Percentiles rank a stretch among this genome's conserved stretches.
These are phyloP conservation scores for Tychaedon coryphoeus DNA, from an alignment of 2,113 vertebrate genomes.

Conservation along the genomic window DNA sequence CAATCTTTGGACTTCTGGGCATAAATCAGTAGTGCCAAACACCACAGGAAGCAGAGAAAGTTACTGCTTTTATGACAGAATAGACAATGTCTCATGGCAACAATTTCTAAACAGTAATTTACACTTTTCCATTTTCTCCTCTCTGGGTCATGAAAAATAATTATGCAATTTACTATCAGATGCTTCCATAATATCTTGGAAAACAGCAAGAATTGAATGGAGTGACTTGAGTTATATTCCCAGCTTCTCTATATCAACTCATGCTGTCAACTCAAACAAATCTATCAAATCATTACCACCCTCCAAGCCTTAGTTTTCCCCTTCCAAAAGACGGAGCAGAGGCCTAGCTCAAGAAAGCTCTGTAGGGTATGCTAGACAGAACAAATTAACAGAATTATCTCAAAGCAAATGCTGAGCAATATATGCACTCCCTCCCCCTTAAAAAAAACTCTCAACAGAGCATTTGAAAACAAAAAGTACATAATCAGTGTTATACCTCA, in stretches of 20 bases:
- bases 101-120: constrained; percentile 32
- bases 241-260: constrained; percentile 34
- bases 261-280: constrained; percentile 18
- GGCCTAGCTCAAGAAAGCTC: background rate
- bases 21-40: constrained; percentile 44
- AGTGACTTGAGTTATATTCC: constrained; percentile 14
- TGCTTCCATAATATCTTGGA: background rate
- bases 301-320: background rate
- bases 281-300: background rate
- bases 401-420: background rate
- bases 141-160: constrained; percentile 39
- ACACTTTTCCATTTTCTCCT: constrained; percentile 22
- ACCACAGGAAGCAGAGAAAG: background rate
- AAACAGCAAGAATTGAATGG: background rate
- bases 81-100: constrained; percentile 25
- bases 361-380: background rate
- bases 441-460: background rate
- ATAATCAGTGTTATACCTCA: background rate
- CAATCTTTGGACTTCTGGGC: constrained; percentile 28
- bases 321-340: background rate
- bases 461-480: background rate
- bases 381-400: background rate
- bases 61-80: constrained; percentile 18
- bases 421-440: fast-evolving
- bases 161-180: constrained; percentile 52